Conservation (phyloP, 2,888 invertebrate species). For the Ectemnius lituratus region DNA sequence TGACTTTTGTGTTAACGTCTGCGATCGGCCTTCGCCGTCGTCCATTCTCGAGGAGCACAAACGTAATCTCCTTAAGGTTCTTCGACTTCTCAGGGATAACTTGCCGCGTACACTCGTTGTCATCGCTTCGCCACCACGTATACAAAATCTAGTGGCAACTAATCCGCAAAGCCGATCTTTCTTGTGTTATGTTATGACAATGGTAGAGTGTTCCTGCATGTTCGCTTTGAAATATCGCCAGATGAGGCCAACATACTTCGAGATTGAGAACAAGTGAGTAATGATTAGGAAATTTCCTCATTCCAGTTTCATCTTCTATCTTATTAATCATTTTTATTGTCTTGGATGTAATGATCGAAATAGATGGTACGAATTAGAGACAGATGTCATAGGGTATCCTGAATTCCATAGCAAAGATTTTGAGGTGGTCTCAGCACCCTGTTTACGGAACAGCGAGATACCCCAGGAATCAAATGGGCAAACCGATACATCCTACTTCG, state of each 20-base stretch:
- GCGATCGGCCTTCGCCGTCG: conserved; percentile 77
- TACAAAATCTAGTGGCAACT: conserved; percentile 76
- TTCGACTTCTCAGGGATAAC: conserved; percentile 80
- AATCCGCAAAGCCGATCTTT: conserved; percentile 70
- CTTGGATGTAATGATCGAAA: neutral
- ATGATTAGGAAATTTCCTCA: neutral
- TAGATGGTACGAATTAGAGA: conserved; percentile 80
- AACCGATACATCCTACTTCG: conserved; percentile 79
- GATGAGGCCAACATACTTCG: conserved; percentile 72
- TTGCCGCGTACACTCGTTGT: conserved; percentile 82
- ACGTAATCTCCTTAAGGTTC: conserved; percentile 77
- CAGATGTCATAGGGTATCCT: conserved; percentile 76
- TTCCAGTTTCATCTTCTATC: neutral
- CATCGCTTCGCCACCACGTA: conserved; percentile 79
- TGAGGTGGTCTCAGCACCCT: conserved; percentile 80
- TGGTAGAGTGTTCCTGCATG: conserved; percentile 81
- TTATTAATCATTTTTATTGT: neutral
- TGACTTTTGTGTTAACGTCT: conserved; percentile 82
- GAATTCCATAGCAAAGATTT: conserved; percentile 81
- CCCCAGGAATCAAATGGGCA: conserved; percentile 76
- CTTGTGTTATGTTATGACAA: conserved; percentile 77
- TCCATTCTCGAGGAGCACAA: conserved; percentile 78
- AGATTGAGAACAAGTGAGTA: conserved; percentile 77
- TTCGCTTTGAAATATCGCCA: conserved; percentile 75
- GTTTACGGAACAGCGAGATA: conserved; percentile 76